Evolutionary conservation across 2,797 vertebrate species (phyloP).

Genomic region (Brachyalestes nurse): DNA sequence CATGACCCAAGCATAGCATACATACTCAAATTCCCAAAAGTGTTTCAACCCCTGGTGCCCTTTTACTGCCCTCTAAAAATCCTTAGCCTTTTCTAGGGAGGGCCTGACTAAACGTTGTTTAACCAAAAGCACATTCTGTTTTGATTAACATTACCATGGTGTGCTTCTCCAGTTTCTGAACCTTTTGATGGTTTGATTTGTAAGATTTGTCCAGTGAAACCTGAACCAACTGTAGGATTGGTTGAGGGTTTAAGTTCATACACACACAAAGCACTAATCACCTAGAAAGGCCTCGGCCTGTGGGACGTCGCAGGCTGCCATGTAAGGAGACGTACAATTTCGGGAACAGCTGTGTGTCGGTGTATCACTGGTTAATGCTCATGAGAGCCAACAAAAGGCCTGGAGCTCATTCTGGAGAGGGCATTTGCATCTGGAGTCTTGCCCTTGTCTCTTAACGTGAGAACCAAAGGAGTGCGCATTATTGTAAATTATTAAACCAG

Average conservation of each 20-base stretch:
- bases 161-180: conserved; percentile 48
- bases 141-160: conserved; percentile 61
- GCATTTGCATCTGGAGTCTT: conserved; percentile 1
- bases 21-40: conserved; percentile 28
- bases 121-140: conserved; percentile 58
- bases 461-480: background rate
- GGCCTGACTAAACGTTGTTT: conserved; percentile 48
- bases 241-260: conserved; percentile 45
- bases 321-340: too few species aligned
- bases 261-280: background rate
- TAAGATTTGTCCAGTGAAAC: conserved; percentile 58
- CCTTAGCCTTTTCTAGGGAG: conserved; percentile 30
- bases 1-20: background rate
- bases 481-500: background rate
- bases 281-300: background rate
- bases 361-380: background rate
- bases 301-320: background rate
- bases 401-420: background rate
- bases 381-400: background rate
- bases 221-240: conserved; percentile 60
- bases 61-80: background rate
- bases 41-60: background rate
- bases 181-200: conserved; percentile 56
- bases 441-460: background rate
- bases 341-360: background rate